A percentile compares a stretch with the other conserved stretches of the same genome.
Evolutionary conservation across 2,888 invertebrate species (phyloP).

Genomic region (Drosophila crucigera): DNA sequence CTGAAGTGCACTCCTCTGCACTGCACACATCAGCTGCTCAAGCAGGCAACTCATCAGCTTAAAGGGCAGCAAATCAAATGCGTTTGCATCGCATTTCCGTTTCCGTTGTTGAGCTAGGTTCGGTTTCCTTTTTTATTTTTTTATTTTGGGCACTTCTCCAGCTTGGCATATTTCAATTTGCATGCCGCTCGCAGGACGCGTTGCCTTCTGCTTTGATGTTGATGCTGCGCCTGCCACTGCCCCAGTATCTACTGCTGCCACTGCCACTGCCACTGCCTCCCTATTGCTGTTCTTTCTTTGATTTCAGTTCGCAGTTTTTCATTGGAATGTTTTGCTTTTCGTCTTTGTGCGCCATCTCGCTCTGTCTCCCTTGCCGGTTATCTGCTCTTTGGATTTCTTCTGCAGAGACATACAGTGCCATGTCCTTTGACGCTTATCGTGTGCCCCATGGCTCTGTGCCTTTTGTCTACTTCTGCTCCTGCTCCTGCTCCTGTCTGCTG

Average conservation of each 20-base stretch:
- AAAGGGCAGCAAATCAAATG: conserved; percentile 71
- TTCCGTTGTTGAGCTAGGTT: conserved; percentile 68
- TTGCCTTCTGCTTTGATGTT: conserved; percentile 75
- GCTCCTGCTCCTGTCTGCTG: background rate
- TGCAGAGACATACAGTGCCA: conserved; percentile 28
- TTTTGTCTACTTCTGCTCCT: conserved; percentile 1
- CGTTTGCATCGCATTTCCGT: conserved; percentile 62
- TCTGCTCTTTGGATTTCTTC: conserved; percentile 29
- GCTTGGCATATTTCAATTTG: conserved; percentile 69
- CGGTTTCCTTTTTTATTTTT: conserved; percentile 23
- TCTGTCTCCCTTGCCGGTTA: background rate
- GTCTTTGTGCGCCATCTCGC: conserved; percentile 3
- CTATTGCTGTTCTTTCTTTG: background rate
- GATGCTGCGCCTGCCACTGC: background rate
- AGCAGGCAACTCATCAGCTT: conserved; percentile 25
- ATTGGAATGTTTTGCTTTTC: conserved; percentile 29
- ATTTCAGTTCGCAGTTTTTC: conserved; percentile 39
- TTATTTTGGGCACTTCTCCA: conserved; percentile 15
- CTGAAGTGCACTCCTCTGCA: conserved; percentile 56
- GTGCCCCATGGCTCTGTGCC: conserved; percentile 12
- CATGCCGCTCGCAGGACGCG: conserved; percentile 73
- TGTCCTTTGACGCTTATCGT: conserved; percentile 78
- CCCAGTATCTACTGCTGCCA: background rate
- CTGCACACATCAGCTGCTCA: background rate
- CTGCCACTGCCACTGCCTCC: background rate